Base-by-base conservation (phyloP, 2,888 invertebrate genomes). In the Crioceris asparagi region DNA sequence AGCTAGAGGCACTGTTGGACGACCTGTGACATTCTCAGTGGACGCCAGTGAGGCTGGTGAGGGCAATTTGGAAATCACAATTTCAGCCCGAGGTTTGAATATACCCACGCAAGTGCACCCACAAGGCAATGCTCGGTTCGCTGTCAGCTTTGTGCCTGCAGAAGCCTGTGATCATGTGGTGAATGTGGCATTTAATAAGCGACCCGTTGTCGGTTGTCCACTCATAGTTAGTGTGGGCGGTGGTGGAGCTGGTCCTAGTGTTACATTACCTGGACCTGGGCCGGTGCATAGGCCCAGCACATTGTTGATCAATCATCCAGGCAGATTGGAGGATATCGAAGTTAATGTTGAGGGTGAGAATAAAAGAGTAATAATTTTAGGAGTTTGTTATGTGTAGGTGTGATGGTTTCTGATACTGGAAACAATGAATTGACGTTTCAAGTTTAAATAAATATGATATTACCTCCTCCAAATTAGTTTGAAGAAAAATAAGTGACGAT, bases 41-140 rank as follows among this genome's bases (percentile, higher is more conserved):
- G 94, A 97, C 63, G 94, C 94, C 3, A 88, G 88, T 45, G 84
- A 91, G 62, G 93, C 96, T 31, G 97, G 97, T 7, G 96, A 96
- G 68, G 97, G 97, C 35, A 91, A 91, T 64, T 69, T 97, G 48
- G 96, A 97, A 68, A 96, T 97, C 49, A 92, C 93, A 32, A 93
- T 98, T 51, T 88, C 90, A 44, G 88, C 92, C 29, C 76, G 87
- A 60, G 90, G 93, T 36, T 75, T 88, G 45, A 90, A 94, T 60
- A 91, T 94, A 55, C 92, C 93, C 32, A 93, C 92, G 36, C 92
- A 93, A 74, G 92, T 93, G 30, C 88, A 60, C 39, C 88, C 91
- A 6, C 83, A 91, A 65, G 92, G 91, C 56, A 82, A 82, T 61
- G 83, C 78, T 29, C 76, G 87, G 57, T 98, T 97, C 67, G 84